Conservation (phyloP, 1,140 invertebrate species). For the Neodiprion fabricii region DNA sequence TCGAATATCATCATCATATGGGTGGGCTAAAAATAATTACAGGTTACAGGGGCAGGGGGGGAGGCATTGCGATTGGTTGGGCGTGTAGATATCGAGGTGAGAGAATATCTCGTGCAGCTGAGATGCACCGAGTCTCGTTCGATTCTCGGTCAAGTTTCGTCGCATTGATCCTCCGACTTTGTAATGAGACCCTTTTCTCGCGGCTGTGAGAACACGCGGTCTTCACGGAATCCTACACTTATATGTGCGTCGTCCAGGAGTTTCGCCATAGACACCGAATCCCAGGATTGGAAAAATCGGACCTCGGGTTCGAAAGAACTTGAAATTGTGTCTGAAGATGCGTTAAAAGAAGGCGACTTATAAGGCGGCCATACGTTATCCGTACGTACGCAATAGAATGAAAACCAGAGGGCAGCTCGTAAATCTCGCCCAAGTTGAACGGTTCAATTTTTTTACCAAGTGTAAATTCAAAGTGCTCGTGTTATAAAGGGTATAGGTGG, state of each 20-base stretch:
- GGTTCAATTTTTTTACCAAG: not conserved
- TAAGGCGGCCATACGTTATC: no score
- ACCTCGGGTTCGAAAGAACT: no score
- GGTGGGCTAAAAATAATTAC: slow-evolving; percentile 53
- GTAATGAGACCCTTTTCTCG: no score
- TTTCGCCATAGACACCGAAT: no score
- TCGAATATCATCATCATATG: slow-evolving; percentile 15
- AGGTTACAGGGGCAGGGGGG: slow-evolving; percentile 33
- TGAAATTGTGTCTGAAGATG: no score
- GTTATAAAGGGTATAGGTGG: no score
- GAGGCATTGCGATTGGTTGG: slow-evolving; percentile 50
- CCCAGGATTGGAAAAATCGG: no score
- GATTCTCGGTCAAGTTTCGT: slow-evolving; percentile 28
- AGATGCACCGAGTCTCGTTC: not conserved
- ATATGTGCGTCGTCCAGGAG: no score
- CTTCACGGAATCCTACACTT: no score
- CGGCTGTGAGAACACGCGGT: no score
- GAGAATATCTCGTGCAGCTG: not conserved
- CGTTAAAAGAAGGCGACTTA: no score
- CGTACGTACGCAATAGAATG: no score
- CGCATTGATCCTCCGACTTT: slow-evolving; percentile 35
- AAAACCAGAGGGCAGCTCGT: not conserved
- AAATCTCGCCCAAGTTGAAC: not conserved
- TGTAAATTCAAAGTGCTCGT: not conserved
- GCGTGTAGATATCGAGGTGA: slow-evolving; percentile 41